Evolutionary conservation across 2,797 vertebrate species (phyloP), one percentile per base, ranked within the genome.

Genomic region (Eurystomus glaucurus): DNA sequence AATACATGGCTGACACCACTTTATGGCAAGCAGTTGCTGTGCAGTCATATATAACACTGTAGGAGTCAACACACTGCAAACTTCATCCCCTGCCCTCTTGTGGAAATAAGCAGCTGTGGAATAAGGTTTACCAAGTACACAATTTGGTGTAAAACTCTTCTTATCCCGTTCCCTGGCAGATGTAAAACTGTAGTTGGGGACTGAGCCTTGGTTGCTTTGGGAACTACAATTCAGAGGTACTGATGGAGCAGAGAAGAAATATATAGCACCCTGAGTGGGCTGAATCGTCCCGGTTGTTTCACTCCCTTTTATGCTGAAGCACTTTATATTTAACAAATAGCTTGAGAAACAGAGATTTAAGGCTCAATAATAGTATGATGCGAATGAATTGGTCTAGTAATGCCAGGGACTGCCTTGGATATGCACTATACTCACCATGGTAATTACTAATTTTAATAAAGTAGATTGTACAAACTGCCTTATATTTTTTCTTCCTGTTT

Each of bases 371-470:
- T 93, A 92, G 68, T 39, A 76, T 23, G 75, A 72, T 18, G 6
- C 2, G 43, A 93, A 68, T 48, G 68, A 96, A 84, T 93, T 93
- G 76, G 72, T 97, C 69, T 82, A 76, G 92, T 85, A 96, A 80
- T 26, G 52, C 64, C 76, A 83, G 62, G 71, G 50, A n/a, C 55
- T 83, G 75, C 66, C 33, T 92, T 94, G 85, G 72, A 95, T 96
- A 94, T 69, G 77, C 55, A 90, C 75, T 83, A 41, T 55, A 29
- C 54, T 88, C 4, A 1, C 87, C 77, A 62, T 0, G 0, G 48
- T 92, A 96, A 96, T 96, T 74, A 85, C 84, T 93, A 76, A 89
- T 94, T 90, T 89, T 89, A 91, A 83, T 52, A 50, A 91, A 89
- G 83, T 55, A 78, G 83, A 94, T 96, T 94, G 54, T 80, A 75